Evolutionary conservation across 1,140 invertebrate species (phyloP), one percentile per base, ranked within the genome.

Genomic region (Pachyrhynchus sulphureomaculatus): DNA sequence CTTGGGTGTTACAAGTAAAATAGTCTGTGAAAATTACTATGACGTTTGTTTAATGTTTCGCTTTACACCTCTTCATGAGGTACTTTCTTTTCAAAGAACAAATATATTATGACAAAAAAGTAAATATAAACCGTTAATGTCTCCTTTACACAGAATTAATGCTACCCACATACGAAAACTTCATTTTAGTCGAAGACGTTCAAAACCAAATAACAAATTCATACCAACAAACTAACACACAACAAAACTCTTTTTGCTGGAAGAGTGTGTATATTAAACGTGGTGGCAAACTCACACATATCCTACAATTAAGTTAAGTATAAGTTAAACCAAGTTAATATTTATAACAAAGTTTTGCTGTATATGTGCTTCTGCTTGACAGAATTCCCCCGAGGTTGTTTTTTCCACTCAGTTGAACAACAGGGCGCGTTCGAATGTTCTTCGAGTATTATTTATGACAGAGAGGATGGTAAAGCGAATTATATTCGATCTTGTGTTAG

Each of bases 271-370:
- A 21, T 12, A 44, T 23, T 21, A 44, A 24, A 44, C 12, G n/a
- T 13, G 18, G 47, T 21, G 15, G 29, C 47, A 17, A 32, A 29
- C 47, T 49, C 18, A 33, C 47, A 49, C 29, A 49, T 49, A 49
- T 47, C 33, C n/a, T 17, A 8, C 51, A 54, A 54, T 54, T 54
- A 42, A 39, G 51, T 54, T 49, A 37, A 37, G 23, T 32, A 42
- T 41, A 58, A 66, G 53, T 66, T 66, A 39, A 41, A 49, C 13
- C 24, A 53, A 64, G 54, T 64, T 66, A 64, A 67, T 67, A 67
- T 67, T 67, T 67, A 64, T 51, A 45, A 57, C 49, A 51, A 67
- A 67, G 61, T 67, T 67, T 60, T 41, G 54, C 42, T 67, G 62
- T 64, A 24, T 45, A 54, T 61, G 33, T 36, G 54, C 58, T 65